These are phyloP conservation scores for Drosophila albomicans DNA, from an alignment of 1,140 invertebrate genomes.

Conservation along the genomic window DNA sequence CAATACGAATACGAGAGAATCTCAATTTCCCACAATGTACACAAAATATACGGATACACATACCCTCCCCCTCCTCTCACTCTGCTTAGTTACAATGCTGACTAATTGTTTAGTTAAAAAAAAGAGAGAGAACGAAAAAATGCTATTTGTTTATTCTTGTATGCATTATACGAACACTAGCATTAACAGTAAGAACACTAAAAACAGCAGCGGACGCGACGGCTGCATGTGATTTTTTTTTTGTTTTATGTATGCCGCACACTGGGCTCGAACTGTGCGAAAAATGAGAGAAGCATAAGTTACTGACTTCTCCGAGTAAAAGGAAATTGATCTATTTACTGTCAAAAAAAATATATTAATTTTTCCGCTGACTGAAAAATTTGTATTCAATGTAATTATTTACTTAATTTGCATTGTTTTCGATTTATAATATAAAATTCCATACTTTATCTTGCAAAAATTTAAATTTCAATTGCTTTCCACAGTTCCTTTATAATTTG, in stretches of 20 bases:
- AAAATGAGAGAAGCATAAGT: not conserved
- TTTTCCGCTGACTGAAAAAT: no score
- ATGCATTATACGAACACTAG: slow-evolving; percentile 37
- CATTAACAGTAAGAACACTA: slow-evolving; percentile 29
- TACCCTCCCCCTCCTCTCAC: not conserved
- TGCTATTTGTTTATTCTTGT: slow-evolving; percentile 70
- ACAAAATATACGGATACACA: slow-evolving; percentile 16
- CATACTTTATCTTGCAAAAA: no score
- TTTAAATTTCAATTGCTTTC: no score
- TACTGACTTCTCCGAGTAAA: no score
- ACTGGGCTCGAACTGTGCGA: slow-evolving; percentile 7
- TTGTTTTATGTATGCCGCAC: slow-evolving; percentile 15
- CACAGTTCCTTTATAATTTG: no score
- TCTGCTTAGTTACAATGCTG: slow-evolving; percentile 5
- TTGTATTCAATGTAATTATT: no score
- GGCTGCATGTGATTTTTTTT: slow-evolving; percentile 21
- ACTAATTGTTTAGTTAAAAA: slow-evolving; percentile 65
- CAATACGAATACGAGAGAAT: slow-evolving; percentile 26
- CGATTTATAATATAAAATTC: no score
- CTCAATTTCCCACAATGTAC: slow-evolving; percentile 61
- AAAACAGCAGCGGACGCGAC: slow-evolving; percentile 2
- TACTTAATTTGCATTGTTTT: no score
- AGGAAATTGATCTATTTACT: no score
- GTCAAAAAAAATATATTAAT: no score
- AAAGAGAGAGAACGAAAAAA: slow-evolving; percentile 28